Percentiles rank a stretch among this genome's conserved stretches.
Evolutionary conservation across 37 sponge, comb jelly and placozoan species (phyloP).

Genomic region (Corticium candelabrum): DNA sequence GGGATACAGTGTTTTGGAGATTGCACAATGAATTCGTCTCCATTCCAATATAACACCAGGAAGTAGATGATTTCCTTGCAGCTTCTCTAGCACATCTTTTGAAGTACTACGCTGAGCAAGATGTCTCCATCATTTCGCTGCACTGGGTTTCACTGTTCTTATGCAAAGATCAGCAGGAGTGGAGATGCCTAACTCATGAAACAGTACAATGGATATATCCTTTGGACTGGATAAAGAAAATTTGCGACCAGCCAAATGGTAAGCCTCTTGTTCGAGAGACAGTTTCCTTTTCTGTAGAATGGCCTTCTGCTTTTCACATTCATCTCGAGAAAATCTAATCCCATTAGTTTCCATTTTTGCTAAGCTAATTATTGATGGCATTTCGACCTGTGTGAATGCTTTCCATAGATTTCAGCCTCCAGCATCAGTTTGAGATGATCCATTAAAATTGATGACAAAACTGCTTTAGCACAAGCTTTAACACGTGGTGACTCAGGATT

Average conservation of each 20-base stretch:
- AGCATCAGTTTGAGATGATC: constrained; percentile 41
- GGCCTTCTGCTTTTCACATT: constrained; percentile 31
- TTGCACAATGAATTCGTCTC: constrained; percentile 68
- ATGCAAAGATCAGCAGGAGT: constrained; percentile 6
- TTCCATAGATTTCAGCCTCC: constrained; percentile 39
- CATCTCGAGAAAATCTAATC: constrained; percentile 57
- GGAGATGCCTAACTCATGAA: constrained; percentile 65
- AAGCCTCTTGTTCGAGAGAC: constrained; percentile 63
- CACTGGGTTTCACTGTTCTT: background rate
- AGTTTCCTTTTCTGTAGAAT: constrained; percentile 37
- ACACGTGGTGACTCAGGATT: constrained; percentile 38
- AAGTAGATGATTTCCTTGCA: constrained; percentile 69
- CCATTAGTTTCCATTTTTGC: constrained; percentile 84
- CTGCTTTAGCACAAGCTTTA: constrained; percentile 42
- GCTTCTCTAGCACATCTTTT: constrained; percentile 80
- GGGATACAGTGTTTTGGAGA: constrained; percentile 72
- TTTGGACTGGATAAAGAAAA: constrained; percentile 80
- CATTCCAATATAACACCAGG: constrained; percentile 76
- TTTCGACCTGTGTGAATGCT: constrained; percentile 64
- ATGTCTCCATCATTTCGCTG: constrained; percentile 28
- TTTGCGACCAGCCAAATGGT: constrained; percentile 35
- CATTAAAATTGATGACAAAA: constrained; percentile 54
- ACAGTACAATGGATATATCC: constrained; percentile 85
- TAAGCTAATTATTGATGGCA: constrained; percentile 50
- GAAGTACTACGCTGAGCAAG: constrained; percentile 59